Evolutionary conservation across 2,113 vertebrate species (phyloP), one percentile per base, ranked within the genome.

Genomic region (Henicopernis longicauda): DNA sequence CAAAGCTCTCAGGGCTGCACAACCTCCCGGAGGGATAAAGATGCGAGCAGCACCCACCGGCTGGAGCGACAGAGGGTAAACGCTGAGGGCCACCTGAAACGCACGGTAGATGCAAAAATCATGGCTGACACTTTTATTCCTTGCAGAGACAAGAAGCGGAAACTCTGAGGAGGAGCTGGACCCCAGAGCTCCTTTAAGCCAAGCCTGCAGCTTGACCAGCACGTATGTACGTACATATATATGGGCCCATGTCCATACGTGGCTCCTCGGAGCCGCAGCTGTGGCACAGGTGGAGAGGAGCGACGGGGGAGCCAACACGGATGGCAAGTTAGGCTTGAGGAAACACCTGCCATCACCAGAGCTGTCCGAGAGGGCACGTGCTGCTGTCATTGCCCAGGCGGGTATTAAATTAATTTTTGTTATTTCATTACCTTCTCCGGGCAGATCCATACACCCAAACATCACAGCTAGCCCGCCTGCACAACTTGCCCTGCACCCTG

Each of bases 71-170:
- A 34, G 42, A 40, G 23, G 45, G n/a, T 10, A 32, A 71, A 29
- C 4, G 0, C 44, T 6, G 1, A 49, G 52, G n/a, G 44, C 44
- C 44, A 16, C 36, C 23, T 3, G 1, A 58, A 40, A 49, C 1
- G 0, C 4, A 1, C 4, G 13, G 44, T 12, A 32, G 54, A 27
- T 14, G 27, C 3, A 23, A 58, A 74, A 59, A 27, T 29, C 4
- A 2, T 11, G 10, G 54, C 15, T 32, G 45, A 59, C 6, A 1
- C 32, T 77, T 82, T 59, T 67, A 52, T 76, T 45, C 29, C 16
- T 34, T 45, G 54, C 16, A 23, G 29, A 55, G 26, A 36, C 11
- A 22, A 26, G 13, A 9, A 38, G 27, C 4, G 15, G 62, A 29
- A 69, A 29, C 29, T 9, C 55, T 6, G 4, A 22, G 59, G 34